These are phyloP conservation scores for Phalloptychus januarius DNA, from an alignment of 2,797 vertebrate genomes.

Conservation along the genomic window DNA sequence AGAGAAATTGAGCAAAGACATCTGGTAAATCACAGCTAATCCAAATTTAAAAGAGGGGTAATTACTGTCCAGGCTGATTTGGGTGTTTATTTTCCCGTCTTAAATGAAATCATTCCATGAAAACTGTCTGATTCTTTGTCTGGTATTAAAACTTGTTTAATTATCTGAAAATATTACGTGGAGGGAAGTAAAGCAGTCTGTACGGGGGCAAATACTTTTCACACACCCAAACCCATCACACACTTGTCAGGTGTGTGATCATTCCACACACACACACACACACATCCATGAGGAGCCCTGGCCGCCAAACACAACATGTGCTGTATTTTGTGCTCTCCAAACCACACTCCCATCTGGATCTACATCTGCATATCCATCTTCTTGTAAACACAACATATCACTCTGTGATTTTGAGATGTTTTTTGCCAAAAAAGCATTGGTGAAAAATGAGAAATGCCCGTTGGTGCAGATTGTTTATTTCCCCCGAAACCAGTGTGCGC, in stretches of 20 bases:
- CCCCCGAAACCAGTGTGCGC: background rate
- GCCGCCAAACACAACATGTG: constrained; percentile 19
- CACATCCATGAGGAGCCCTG: constrained; percentile 2
- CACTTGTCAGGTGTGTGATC: constrained; percentile 38
- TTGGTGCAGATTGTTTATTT: background rate
- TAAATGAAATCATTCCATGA: background rate
- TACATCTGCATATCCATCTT: constrained; percentile 12
- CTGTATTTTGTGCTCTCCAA: constrained; percentile 21
- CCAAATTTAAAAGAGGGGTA: background rate
- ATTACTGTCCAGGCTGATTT: background rate
- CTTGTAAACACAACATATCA: constrained; percentile 10
- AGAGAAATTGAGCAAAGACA: background rate
- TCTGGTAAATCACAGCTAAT: background rate
- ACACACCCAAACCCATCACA: constrained; percentile 18
- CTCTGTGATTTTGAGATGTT: constrained; percentile 24
- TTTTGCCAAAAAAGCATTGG: background rate
- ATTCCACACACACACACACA: constrained; percentile 4
- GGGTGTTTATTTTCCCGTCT: background rate
- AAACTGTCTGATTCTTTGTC: background rate
- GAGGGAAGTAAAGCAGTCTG: background rate
- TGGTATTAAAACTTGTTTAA: background rate
- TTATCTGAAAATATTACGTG: background rate
- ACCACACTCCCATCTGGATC: constrained; percentile 12
- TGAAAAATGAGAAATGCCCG: constrained; percentile 22
- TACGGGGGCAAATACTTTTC: background rate